Evolutionary conservation across 2,888 invertebrate species (phyloP).

Genomic region (Chymomyza fuscimana): DNA sequence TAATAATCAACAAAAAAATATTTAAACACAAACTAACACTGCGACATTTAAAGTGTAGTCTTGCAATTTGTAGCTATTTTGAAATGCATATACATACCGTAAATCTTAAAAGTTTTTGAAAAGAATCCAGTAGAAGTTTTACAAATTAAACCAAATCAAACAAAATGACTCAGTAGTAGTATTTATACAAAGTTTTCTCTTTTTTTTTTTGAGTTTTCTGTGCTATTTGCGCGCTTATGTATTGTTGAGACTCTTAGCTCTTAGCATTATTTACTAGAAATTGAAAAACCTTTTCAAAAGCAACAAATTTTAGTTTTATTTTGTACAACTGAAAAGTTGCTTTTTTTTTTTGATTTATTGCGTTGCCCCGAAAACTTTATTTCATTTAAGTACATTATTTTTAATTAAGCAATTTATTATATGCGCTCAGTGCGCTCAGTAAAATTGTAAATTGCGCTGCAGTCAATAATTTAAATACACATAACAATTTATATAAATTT

Average conservation of each 20-base stretch:
- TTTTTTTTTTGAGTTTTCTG: neutral
- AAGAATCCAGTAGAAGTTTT: slow-evolving; percentile 12
- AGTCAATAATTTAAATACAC: slow-evolving; percentile 17
- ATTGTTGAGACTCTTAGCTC: neutral
- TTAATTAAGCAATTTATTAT: neutral
- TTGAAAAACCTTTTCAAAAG: neutral
- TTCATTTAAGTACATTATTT: neutral
- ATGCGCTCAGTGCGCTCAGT: neutral
- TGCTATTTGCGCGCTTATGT: neutral
- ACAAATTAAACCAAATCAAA: neutral
- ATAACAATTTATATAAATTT: slow-evolving; percentile 19
- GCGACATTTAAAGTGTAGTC: slow-evolving; percentile 1
- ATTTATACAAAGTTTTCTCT: neutral
- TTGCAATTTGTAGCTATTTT: slow-evolving; percentile 24
- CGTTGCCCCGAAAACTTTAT: neutral
- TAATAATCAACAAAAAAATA: too few species aligned
- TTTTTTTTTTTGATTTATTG: slow-evolving; percentile 19
- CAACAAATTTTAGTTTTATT: neutral
- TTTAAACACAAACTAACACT: neutral
- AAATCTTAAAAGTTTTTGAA: slow-evolving; percentile 25
- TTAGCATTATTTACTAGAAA: neutral
- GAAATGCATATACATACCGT: slow-evolving; percentile 51
- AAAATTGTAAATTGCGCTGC: slow-evolving; percentile 3
- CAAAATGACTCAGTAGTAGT: slow-evolving; percentile 3
- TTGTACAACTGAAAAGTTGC: too few species aligned